Evolutionary conservation across 2,113 vertebrate species (phyloP).

Genomic region (Anser brachyrhynchus): DNA sequence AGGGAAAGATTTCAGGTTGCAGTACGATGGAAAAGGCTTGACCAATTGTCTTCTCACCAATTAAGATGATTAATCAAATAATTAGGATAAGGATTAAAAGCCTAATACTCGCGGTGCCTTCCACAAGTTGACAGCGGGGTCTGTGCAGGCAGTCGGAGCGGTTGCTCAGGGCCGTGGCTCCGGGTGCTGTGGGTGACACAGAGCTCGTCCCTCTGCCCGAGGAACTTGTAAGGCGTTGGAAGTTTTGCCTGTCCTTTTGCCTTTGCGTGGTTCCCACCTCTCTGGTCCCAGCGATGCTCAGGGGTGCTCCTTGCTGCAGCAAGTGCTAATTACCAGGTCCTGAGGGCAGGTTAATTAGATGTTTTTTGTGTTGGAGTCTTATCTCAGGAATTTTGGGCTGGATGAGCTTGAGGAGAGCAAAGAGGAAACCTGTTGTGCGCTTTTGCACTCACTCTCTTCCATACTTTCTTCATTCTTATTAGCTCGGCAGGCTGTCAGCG

Average conservation of each 20-base stretch:
- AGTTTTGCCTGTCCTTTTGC: not conserved
- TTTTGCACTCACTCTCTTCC: constrained; percentile 12
- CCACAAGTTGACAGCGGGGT: not conserved
- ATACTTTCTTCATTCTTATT: constrained; percentile 33
- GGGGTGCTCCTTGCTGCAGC: not conserved
- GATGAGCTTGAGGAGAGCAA: not conserved
- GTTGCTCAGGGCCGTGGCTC: not conserved
- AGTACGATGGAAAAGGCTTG: not conserved
- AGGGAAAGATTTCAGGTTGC: not conserved
- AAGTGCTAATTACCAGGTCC: not conserved
- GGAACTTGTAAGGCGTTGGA: rapidly evolving
- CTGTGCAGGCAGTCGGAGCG: rapidly evolving
- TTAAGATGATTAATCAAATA: constrained; percentile 9
- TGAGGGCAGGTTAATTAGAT: not conserved
- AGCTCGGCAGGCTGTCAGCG: not conserved
- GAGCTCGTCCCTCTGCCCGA: rapidly evolving
- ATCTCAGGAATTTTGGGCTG: not conserved
- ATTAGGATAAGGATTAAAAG: constrained; percentile 1
- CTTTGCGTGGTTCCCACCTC: not conserved
- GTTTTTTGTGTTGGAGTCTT: not conserved
- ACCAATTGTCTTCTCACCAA: not conserved
- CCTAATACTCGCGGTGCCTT: not conserved
- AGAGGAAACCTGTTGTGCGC: not conserved
- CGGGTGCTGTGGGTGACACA: not conserved
- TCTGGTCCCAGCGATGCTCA: not conserved